Conservation (phyloP, 2,113 vertebrate genomes). For the Probosciger aterrimus region DNA sequence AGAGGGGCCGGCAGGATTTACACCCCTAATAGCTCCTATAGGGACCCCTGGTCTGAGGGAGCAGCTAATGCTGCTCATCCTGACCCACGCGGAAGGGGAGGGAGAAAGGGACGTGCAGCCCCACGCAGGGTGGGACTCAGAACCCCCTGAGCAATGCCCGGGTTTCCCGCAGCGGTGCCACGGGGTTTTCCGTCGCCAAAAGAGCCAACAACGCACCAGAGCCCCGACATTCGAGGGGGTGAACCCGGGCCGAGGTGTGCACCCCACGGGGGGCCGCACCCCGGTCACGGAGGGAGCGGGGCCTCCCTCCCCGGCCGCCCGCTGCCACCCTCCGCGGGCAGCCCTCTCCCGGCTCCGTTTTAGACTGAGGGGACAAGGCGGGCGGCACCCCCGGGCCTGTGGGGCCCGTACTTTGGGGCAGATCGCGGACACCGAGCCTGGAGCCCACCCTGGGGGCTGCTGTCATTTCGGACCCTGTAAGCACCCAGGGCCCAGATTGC, state of each 20-base stretch:
- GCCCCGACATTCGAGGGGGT: no score
- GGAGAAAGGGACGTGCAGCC: no score
- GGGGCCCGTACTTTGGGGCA: background rate
- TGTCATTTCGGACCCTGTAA: background rate
- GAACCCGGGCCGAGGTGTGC: background rate
- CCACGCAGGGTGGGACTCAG: background rate
- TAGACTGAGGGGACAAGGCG: no score
- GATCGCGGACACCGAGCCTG: background rate
- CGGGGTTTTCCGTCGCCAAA: background rate
- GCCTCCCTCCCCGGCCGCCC: no score
- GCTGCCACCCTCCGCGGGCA: background rate
- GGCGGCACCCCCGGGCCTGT: background rate
- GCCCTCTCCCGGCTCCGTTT: background rate
- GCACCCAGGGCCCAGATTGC: background rate
- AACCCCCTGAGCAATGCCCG: background rate
- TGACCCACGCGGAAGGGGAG: no score
- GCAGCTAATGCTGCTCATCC: no score
- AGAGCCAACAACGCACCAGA: background rate
- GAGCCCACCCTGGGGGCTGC: background rate
- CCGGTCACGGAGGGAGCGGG: background rate
- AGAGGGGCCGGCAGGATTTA: no score
- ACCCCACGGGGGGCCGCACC: background rate
- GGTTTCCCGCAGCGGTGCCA: no score
- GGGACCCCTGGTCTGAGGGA: no score
- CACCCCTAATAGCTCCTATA: no score